Evolutionary conservation across 2,888 invertebrate genomes (phyloP).

Genomic region (Nasonovia ribisnigri): DNA sequence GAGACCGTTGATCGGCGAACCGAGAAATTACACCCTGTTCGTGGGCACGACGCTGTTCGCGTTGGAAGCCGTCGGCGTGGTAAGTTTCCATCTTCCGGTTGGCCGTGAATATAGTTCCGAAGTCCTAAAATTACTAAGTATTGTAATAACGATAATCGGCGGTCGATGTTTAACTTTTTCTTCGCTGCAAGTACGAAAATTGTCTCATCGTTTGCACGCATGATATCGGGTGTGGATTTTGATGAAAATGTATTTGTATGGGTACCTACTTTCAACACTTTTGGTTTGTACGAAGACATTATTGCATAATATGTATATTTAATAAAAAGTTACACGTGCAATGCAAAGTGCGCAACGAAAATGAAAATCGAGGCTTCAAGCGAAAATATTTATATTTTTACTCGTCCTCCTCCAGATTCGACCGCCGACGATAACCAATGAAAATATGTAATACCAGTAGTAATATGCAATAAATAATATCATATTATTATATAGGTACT

Average conservation of each 20-base stretch:
- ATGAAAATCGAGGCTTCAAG: neutral
- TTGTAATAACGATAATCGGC: neutral
- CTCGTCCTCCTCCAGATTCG: neutral
- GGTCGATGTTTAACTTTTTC: no score
- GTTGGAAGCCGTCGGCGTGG: constrained; percentile 85
- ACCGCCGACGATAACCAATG: neutral
- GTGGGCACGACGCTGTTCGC: constrained; percentile 94
- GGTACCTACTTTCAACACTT: neutral
- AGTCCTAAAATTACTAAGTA: neutral
- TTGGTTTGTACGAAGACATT: neutral
- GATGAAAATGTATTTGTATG: neutral
- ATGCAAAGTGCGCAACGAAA: neutral
- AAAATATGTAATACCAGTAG: no score
- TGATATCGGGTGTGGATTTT: neutral
- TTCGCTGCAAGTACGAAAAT: no score
- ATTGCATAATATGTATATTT: neutral
- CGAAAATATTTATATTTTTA: neutral
- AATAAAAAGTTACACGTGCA: neutral
- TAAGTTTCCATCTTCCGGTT: constrained; percentile 71
- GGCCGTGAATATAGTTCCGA: neutral
- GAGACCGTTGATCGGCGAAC: constrained; percentile 73
- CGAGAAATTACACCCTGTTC: constrained; percentile 79
- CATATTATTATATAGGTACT: constrained; percentile 78
- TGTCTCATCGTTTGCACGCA: neutral
- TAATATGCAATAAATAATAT: neutral